Evolutionary conservation across 2,888 invertebrate genomes (phyloP).

Genomic region (Adineta ricciae): DNA sequence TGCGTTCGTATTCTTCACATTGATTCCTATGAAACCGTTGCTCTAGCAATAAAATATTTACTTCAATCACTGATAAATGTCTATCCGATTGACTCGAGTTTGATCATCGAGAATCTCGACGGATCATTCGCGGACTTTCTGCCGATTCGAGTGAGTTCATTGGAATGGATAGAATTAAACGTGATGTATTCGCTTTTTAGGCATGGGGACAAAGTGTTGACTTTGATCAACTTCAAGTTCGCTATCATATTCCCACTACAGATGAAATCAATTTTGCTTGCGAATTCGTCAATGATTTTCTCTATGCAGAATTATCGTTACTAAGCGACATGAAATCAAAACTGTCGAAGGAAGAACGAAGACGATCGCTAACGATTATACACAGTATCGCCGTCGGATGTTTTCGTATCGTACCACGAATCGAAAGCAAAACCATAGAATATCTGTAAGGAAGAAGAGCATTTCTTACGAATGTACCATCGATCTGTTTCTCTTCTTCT

Average conservation of each 20-base stretch:
- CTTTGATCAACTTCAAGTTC: constrained; percentile 59
- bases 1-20: neutral
- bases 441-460: neutral
- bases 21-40: constrained; percentile 8
- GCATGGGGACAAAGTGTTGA: constrained; percentile 49
- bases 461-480: neutral
- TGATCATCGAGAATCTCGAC: constrained; percentile 55
- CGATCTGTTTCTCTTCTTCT: neutral
- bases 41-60: constrained; percentile 50
- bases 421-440: neutral
- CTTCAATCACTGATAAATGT: constrained; percentile 57
- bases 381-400: neutral
- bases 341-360: neutral
- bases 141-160: constrained; percentile 56
- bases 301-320: constrained; percentile 23
- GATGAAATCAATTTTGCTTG: constrained; percentile 56
- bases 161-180: neutral
- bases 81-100: constrained; percentile 48
- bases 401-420: neutral
- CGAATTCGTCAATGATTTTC: constrained; percentile 16
- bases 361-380: neutral
- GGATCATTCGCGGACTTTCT: constrained; percentile 61
- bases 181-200: neutral
- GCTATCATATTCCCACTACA: constrained; percentile 68
- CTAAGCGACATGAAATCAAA: neutral